Conservation (phyloP, 2,797 vertebrate species). For the Anomalospiza imberbis region DNA sequence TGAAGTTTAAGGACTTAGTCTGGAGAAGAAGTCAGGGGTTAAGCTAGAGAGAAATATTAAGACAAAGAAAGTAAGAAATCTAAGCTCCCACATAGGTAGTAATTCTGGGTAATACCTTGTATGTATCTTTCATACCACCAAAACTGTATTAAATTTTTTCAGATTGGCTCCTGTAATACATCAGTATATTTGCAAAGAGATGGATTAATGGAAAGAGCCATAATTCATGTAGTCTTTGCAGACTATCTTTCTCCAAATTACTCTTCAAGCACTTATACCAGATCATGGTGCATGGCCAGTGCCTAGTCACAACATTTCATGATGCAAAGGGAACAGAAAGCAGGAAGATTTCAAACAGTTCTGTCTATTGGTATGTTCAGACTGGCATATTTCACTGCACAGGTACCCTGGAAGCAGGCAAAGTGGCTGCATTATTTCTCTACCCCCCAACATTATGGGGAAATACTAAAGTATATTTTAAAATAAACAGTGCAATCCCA, state of each 20-base stretch:
- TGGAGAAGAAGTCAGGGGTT: background rate
- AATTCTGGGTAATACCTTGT: background rate
- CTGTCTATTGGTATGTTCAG: background rate
- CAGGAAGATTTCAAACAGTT: background rate
- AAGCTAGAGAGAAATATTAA: background rate
- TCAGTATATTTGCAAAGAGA: background rate
- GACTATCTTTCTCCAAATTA: background rate
- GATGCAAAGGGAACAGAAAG: background rate
- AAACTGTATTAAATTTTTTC: background rate
- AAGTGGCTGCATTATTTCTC: background rate
- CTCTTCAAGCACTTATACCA: background rate
- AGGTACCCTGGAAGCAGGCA: background rate
- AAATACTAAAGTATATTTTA: background rate
- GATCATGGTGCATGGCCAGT: background rate
- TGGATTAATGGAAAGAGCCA: background rate
- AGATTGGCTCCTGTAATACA: background rate
- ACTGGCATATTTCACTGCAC: background rate
- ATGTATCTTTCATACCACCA: background rate
- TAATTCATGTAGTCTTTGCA: background rate
- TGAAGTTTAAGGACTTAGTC: background rate
- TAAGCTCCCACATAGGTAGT: background rate
- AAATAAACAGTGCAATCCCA: background rate
- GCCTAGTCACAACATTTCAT: background rate
- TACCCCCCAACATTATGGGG: background rate
- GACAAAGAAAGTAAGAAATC: background rate